Percentiles rank a stretch among this genome's conserved stretches.
phyloP scores from a whole-genome alignment of 23 tunicate genomes.

The Trididemnum nubilum region DNA sequence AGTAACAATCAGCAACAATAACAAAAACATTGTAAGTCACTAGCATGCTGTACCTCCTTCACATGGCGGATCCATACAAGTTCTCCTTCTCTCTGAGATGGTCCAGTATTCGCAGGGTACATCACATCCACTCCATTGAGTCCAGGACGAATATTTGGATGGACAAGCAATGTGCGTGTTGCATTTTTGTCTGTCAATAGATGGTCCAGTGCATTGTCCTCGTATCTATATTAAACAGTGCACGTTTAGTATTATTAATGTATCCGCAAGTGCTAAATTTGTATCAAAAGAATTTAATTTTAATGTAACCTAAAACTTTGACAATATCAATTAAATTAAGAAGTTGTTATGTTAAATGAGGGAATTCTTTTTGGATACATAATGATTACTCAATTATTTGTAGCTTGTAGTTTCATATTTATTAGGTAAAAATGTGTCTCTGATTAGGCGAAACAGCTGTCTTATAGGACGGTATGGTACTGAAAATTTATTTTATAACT shows the following conservation, averaged over 20 bases:
- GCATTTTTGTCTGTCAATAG: background rate
- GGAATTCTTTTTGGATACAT: no score
- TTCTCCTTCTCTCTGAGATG: background rate
- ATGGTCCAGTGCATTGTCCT: background rate
- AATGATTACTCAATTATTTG: no score
- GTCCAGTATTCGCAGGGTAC: slow-evolving; percentile 27
- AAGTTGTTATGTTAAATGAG: no score
- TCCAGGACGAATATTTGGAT: slow-evolving; percentile 18
- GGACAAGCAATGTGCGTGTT: slow-evolving; percentile 10
- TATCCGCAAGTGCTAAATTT: background rate
- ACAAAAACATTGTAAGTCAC: no score
- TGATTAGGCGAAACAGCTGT: no score
- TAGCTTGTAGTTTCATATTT: no score
- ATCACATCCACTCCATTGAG: slow-evolving; percentile 7
- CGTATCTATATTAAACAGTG: no score
- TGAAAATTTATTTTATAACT: no score
- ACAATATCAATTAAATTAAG: no score
- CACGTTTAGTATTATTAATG: background rate
- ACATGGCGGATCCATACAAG: slow-evolving; percentile 13
- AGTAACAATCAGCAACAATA: no score
- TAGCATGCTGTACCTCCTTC: slow-evolving; percentile 12
- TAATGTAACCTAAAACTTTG: background rate
- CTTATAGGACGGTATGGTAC: no score
- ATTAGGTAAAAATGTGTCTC: no score
- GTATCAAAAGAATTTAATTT: background rate